phyloP scores from a whole-genome alignment of 1,140 invertebrate genomes.

The Rhopalosiphum maidis region DNA sequence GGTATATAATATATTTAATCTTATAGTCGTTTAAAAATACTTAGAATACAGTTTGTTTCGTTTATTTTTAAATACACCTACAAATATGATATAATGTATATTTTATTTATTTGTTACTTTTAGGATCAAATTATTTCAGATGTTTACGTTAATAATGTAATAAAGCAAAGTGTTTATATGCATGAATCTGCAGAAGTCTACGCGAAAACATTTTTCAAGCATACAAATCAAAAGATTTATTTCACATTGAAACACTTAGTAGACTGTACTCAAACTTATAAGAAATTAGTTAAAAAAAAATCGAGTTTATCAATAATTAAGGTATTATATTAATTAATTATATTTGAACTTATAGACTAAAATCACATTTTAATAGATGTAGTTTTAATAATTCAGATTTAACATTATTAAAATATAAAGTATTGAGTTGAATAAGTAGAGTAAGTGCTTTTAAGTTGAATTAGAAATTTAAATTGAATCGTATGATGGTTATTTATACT shows the following conservation, averaged over 20 bases:
- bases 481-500: not conserved
- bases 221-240: conserved; percentile 79
- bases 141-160: conserved; percentile 71
- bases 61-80: not conserved
- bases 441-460: not conserved
- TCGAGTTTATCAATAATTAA: conserved; percentile 71
- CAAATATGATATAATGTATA: not conserved
- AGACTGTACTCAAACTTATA: conserved; percentile 81
- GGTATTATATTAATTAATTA: conserved; percentile 62
- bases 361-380: too few species aligned
- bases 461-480: not conserved
- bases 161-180: conserved; percentile 83
- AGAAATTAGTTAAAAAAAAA: conserved; percentile 75
- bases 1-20: not conserved
- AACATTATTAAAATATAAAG: not conserved
- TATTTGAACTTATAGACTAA: not conserved
- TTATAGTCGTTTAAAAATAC: not conserved
- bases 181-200: conserved; percentile 77
- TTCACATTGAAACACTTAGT: conserved; percentile 91
- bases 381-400: not conserved
- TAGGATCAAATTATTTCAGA: conserved; percentile 64
- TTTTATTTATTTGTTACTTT: not conserved
- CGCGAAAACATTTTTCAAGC: conserved; percentile 73
- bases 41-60: not conserved
- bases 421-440: not conserved